These are phyloP conservation scores for Seriola dumerili DNA, from an alignment of 2,113 vertebrate species.

Conservation along the genomic window DNA sequence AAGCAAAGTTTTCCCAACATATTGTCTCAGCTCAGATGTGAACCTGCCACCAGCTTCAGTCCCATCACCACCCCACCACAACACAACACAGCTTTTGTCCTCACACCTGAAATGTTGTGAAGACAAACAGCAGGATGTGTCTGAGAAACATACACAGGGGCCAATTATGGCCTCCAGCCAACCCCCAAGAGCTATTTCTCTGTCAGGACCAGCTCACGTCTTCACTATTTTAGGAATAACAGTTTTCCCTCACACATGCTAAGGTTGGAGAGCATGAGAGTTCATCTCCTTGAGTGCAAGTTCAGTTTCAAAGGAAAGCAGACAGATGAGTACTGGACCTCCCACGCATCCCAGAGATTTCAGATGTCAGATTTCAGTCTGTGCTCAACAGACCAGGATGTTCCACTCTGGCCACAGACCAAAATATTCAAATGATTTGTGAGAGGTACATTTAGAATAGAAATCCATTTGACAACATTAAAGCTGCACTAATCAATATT, in stretches of 20 bases:
- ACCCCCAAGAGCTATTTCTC: slow-evolving; percentile 32
- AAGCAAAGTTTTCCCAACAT: slow-evolving; percentile 35
- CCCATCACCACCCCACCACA: slow-evolving; percentile 35
- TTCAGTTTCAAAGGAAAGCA: not conserved
- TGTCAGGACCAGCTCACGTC: slow-evolving; percentile 73
- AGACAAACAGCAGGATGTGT: slow-evolving; percentile 4
- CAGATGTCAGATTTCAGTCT: not conserved
- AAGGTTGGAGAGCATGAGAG: slow-evolving; percentile 12
- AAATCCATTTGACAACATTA: not conserved
- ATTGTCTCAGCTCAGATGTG: slow-evolving; percentile 68
- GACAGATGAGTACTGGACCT: slow-evolving; percentile 16
- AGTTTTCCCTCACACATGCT: slow-evolving; percentile 61
- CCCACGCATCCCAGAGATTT: slow-evolving; percentile 13
- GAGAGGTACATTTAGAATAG: not conserved
- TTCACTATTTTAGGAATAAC: slow-evolving; percentile 74
- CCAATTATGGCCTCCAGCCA: not conserved
- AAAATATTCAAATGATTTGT: too few relatives aligned
- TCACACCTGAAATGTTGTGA: slow-evolving; percentile 39
- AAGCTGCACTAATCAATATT: not conserved
- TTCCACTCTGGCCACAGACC: not conserved
- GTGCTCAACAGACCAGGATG: slow-evolving; percentile 4
- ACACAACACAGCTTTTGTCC: slow-evolving; percentile 36
- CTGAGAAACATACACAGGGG: slow-evolving; percentile 24
- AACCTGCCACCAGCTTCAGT: slow-evolving; percentile 49
- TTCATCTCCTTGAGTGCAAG: not conserved